Percentiles rank a stretch among this genome's conserved stretches.
These are phyloP conservation scores for Neolamprologus sp. DNA, from an alignment of 2,113 vertebrate genomes.

Conservation along the genomic window DNA sequence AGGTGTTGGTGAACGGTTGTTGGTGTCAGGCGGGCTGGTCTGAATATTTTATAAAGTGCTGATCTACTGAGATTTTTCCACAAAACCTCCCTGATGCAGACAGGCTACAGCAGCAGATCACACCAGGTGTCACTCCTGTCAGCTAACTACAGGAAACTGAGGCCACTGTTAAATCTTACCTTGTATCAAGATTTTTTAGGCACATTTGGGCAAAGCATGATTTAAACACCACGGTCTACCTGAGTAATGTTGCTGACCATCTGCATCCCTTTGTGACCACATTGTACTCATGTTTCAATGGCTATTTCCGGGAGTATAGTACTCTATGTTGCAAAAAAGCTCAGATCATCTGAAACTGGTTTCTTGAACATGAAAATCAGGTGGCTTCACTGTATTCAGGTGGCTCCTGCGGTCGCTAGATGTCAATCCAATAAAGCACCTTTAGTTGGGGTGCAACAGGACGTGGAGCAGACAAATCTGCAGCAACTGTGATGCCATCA, in stretches of 20 bases:
- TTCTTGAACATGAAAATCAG: background rate
- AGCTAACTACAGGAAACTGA: background rate
- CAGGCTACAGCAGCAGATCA: background rate
- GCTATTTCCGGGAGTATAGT: background rate
- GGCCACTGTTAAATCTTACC: background rate
- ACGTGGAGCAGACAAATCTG: background rate
- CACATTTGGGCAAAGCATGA: background rate
- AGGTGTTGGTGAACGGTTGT: background rate
- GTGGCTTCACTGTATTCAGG: background rate
- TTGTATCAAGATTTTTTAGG: background rate
- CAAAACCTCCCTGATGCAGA: background rate
- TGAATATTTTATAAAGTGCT: background rate
- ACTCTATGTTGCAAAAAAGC: background rate
- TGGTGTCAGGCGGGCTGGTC: background rate
- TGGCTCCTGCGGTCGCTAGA: fast-evolving
- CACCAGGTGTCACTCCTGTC: background rate
- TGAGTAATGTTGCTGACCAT: background rate
- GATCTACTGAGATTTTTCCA: background rate
- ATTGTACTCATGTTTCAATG: background rate
- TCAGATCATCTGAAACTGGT: background rate
- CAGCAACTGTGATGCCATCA: background rate
- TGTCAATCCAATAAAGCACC: background rate
- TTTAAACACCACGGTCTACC: background rate
- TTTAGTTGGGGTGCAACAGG: background rate
- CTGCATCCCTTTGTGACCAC: background rate